Evolutionary conservation across 2,888 invertebrate genomes (phyloP).

Genomic region (Phengaris alcon): DNA sequence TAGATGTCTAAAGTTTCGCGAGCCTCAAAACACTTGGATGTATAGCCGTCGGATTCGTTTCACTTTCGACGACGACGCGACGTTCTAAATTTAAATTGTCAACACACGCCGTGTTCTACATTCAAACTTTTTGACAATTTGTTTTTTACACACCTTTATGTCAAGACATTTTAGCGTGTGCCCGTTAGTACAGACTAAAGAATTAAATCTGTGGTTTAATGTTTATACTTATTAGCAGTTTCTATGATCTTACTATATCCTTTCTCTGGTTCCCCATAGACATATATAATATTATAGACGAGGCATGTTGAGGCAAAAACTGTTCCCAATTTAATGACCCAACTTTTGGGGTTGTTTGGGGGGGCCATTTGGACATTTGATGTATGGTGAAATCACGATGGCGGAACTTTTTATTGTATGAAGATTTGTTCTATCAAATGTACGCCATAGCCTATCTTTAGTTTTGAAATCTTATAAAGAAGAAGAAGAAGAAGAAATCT

Average conservation of each 20-base stretch:
- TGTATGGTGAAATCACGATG: too few species aligned
- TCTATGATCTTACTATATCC: not conserved
- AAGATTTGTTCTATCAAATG: too few species aligned
- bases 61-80: conserved; percentile 23
- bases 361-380: too few species aligned
- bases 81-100: conserved; percentile 24
- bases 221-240: not conserved
- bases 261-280: not conserved
- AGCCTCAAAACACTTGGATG: conserved; percentile 21
- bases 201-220: not conserved
- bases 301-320: too few species aligned
- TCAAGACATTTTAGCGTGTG: not conserved
- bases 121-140: conserved; percentile 23
- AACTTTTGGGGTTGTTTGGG: too few species aligned
- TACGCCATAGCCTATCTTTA: too few species aligned
- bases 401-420: too few species aligned
- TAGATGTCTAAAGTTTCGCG: conserved; percentile 13
- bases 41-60: conserved; percentile 10
- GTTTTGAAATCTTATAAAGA: too few species aligned
- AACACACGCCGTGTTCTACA: conserved; percentile 5
- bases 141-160: conserved; percentile 1
- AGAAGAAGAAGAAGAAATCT: too few species aligned
- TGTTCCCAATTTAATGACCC: too few species aligned
- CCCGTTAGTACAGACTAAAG: not conserved
- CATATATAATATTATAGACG: too few species aligned